Conservation (phyloP, 2,797 vertebrate genomes). For the Philypnodon macrostomus region DNA sequence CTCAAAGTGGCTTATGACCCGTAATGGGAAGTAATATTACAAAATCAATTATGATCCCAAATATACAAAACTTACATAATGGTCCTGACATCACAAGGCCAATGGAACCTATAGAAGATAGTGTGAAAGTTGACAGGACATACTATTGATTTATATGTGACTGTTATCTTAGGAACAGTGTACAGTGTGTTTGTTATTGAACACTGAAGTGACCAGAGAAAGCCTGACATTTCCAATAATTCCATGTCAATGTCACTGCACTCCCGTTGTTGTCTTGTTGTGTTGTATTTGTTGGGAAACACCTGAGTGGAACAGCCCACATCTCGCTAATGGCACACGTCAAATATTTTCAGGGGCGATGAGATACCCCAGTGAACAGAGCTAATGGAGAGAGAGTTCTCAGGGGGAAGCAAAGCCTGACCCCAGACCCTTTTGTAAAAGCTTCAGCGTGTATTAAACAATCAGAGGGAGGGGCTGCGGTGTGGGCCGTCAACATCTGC, state of each 20-base stretch:
- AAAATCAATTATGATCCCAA: too few species aligned
- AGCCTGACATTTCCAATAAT: background rate
- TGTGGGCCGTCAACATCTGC: conserved; percentile 50
- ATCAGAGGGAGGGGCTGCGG: conserved; percentile 47
- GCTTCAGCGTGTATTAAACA: conserved; percentile 71
- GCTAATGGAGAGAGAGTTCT: conserved; percentile 72
- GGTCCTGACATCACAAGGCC: too few species aligned
- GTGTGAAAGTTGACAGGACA: conserved; percentile 7
- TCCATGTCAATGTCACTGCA: background rate
- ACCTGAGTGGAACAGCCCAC: background rate
- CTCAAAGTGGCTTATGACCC: too few species aligned
- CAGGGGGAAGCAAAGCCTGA: conserved; percentile 53
- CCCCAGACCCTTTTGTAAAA: conserved; percentile 71
- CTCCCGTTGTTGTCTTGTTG: conserved; percentile 6
- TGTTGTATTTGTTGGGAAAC: conserved; percentile 13
- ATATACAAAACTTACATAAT: too few species aligned
- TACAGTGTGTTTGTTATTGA: background rate
- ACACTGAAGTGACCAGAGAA: background rate
- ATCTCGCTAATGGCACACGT: conserved; percentile 3
- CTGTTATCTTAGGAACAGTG: background rate
- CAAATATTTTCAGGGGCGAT: conserved; percentile 25
- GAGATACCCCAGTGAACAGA: conserved; percentile 39
- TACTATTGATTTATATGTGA: conserved; percentile 9
- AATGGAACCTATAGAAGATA: background rate
- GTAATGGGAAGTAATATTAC: too few species aligned